Evolutionary conservation across 1,140 invertebrate species (phyloP).

Genomic region (Aphaenogaster rudis): DNA sequence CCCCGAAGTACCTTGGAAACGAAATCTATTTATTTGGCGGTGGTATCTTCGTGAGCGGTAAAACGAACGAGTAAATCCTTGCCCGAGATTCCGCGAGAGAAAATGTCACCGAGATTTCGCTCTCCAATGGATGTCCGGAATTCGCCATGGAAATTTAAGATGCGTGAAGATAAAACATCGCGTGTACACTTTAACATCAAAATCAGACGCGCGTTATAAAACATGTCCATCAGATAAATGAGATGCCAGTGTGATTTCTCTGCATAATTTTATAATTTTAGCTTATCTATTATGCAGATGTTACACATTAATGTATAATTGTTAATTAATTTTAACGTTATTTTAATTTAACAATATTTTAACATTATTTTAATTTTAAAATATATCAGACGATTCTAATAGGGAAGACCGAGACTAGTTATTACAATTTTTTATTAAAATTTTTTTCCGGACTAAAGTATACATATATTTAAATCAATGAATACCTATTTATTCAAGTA

Average conservation of each 20-base stretch:
- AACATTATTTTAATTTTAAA: background rate
- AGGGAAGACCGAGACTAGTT: no score
- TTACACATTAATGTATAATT: background rate
- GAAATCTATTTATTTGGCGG: constrained; percentile 60
- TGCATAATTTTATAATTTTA: background rate
- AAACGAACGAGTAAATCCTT: constrained; percentile 53
- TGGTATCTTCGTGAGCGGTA: constrained; percentile 35
- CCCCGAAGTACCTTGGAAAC: background rate
- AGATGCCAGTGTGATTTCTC: background rate
- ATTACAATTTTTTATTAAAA: no score
- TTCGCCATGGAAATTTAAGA: constrained; percentile 5
- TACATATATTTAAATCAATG: background rate
- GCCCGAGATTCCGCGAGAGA: constrained; percentile 26
- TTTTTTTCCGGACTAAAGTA: background rate
- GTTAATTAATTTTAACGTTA: constrained; percentile 21
- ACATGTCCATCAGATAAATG: background rate
- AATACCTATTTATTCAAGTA: background rate
- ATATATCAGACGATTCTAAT: background rate
- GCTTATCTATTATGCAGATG: background rate
- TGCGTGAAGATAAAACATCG: constrained; percentile 3
- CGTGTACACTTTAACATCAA: background rate
- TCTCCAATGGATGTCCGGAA: background rate
- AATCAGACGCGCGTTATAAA: background rate
- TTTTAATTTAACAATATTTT: background rate
- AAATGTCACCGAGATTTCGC: constrained; percentile 45